Percentiles rank a stretch among this genome's conserved stretches.
These are phyloP conservation scores for Drosophila nebulosa DNA, from an alignment of 1,140 invertebrate genomes.

Conservation along the genomic window DNA sequence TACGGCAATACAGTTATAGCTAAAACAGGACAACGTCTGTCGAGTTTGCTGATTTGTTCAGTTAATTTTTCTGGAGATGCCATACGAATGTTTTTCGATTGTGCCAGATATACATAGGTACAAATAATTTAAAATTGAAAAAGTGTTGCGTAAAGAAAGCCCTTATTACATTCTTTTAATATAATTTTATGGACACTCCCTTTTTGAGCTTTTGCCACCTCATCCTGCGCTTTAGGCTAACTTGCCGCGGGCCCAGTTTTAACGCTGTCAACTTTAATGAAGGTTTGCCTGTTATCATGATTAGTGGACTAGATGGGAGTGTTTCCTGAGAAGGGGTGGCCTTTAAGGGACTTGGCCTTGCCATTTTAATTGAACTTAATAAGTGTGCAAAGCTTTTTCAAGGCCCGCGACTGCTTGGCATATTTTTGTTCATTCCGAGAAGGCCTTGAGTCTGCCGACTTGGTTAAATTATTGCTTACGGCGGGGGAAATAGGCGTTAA, in stretches of 20 bases:
- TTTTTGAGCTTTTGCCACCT: constrained; percentile 1
- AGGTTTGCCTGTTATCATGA: constrained; percentile 8
- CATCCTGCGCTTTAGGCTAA: background rate
- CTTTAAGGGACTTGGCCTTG: constrained; percentile 24
- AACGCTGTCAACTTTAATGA: constrained; percentile 31
- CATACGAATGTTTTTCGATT: no score
- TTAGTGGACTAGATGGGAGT: background rate
- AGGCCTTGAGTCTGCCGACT: constrained; percentile 33
- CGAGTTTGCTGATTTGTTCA: no score
- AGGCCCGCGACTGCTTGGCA: constrained; percentile 10
- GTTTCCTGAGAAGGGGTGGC: background rate
- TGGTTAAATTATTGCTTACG: constrained; percentile 50
- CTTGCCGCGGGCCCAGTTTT: background rate
- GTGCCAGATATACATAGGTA: background rate
- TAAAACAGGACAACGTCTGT: no score
- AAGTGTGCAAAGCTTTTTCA: constrained; percentile 22
- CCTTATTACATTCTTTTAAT: constrained; percentile 1
- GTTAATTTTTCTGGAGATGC: background rate
- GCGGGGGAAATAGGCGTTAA: background rate
- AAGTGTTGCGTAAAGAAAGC: background rate
- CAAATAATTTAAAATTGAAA: constrained; percentile 7
- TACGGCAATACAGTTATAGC: no score
- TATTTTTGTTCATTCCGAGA: constrained; percentile 15
- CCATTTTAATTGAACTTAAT: constrained; percentile 41
- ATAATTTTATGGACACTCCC: constrained; percentile 18